Conservation (phyloP, 2,888 invertebrate genomes). For the Buathra laborator region DNA sequence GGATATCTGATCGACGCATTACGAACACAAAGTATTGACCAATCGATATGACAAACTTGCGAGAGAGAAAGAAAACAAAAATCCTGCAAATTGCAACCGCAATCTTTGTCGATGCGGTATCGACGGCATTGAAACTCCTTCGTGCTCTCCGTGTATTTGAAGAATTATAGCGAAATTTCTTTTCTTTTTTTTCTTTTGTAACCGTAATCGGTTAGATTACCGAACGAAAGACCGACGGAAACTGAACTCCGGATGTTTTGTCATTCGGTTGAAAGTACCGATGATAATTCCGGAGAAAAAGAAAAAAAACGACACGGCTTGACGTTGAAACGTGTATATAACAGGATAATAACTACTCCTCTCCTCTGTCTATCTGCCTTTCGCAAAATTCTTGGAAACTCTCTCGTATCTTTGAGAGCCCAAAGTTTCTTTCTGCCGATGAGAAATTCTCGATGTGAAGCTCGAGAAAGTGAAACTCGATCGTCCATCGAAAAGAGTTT, state of each 20-base stretch:
- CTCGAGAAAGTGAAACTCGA: conserved; percentile 43
- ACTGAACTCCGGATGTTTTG: background rate
- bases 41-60: conserved; percentile 1
- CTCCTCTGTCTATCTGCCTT: background rate
- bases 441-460: conserved; percentile 15
- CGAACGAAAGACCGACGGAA: background rate
- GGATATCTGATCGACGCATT: background rate
- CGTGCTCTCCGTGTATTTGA: background rate
- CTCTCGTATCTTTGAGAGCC: conserved; percentile 14
- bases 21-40: background rate
- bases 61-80: background rate
- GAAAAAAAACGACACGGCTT: conserved; percentile 17
- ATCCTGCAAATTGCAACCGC: background rate
- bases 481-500: conserved; percentile 59
- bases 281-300: background rate
- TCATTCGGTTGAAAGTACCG: background rate
- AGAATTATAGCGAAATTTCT: conserved; percentile 13
- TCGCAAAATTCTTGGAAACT: background rate
- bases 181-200: background rate
- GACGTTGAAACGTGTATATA: conserved; percentile 47
- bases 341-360: background rate
- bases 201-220: conserved; percentile 6
- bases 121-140: background rate
- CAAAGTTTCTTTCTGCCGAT: conserved; percentile 32
- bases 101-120: background rate